Evolutionary conservation across 2,113 vertebrate genomes (phyloP).

Genomic region (Illadopsis cleaveri): DNA sequence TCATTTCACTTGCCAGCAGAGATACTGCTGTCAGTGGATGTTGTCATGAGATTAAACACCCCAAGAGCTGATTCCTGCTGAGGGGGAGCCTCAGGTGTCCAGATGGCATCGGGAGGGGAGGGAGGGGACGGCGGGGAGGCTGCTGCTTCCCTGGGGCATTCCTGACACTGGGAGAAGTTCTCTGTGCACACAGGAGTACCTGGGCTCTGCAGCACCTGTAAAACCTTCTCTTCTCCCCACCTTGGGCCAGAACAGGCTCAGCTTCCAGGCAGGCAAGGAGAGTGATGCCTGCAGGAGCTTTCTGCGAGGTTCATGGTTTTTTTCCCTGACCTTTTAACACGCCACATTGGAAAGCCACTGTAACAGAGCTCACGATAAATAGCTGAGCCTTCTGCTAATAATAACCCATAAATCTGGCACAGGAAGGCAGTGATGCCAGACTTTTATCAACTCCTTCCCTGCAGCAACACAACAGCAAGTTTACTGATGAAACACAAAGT

Average conservation of each 20-base stretch:
- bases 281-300: not conserved
- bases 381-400: constrained; percentile 11
- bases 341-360: not conserved
- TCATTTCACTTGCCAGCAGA: constrained; percentile 26
- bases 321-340: not conserved
- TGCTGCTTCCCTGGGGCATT: not conserved
- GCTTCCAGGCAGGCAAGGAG: not conserved
- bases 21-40: not conserved
- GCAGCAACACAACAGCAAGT: not conserved
- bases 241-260: not conserved
- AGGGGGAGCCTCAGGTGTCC: not conserved
- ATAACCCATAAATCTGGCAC: not conserved
- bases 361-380: not conserved
- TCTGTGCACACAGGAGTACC: not conserved
- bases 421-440: not conserved
- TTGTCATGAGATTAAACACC: not conserved
- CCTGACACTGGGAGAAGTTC: rapidly evolving
- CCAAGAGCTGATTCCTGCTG: not conserved
- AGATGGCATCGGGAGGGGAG: not conserved
- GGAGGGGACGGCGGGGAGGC: not conserved
- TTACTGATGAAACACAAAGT: not conserved
- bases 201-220: not conserved
- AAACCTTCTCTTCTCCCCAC: not conserved
- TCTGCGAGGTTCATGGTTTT: not conserved
- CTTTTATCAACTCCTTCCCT: not conserved